phyloP scores from a whole-genome alignment of 2,113 vertebrate genomes.

The Plecotus auritus region DNA sequence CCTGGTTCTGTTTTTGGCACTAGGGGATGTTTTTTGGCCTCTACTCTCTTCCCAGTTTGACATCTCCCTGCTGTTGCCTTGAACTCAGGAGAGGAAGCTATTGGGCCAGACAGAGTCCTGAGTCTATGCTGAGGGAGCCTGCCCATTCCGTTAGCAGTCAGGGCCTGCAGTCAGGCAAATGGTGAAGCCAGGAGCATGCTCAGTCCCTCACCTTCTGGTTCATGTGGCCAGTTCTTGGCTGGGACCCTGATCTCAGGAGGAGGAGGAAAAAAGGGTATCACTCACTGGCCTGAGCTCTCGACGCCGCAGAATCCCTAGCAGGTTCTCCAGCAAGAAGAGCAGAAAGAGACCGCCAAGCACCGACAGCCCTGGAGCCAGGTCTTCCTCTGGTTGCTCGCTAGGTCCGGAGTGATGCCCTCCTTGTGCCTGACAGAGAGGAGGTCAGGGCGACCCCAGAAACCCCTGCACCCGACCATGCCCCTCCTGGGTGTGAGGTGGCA shows the following conservation, averaged over 20 bases:
- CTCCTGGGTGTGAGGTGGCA: not conserved
- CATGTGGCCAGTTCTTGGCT: not conserved
- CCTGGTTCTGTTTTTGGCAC: slow-evolving; percentile 13
- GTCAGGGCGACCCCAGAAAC: not conserved
- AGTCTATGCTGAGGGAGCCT: not conserved
- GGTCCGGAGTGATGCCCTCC: slow-evolving; percentile 49
- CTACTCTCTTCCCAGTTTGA: not conserved
- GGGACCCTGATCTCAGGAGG: not conserved
- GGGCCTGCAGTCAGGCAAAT: not conserved
- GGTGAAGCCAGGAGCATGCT: not conserved
- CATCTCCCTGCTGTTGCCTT: slow-evolving; percentile 5
- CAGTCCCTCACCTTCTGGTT: not conserved
- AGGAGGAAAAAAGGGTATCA: slow-evolving; percentile 23
- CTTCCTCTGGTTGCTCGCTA: slow-evolving; percentile 42
- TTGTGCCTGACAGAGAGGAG: slow-evolving; percentile 73
- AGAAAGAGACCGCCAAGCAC: slow-evolving; percentile 84
- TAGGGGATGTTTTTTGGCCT: not conserved
- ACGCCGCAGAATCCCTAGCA: slow-evolving; percentile 67
- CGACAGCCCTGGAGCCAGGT: slow-evolving; percentile 78
- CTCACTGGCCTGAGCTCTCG: slow-evolving; percentile 63
- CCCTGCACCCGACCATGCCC: not conserved
- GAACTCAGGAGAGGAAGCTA: not conserved
- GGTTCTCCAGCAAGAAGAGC: slow-evolving; percentile 83
- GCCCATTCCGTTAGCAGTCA: not conserved
- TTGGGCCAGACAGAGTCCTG: not conserved